Evolutionary conservation across 2,113 vertebrate genomes (phyloP), one percentile per base, ranked within the genome.

Genomic region (Pseudorectes ferrugineus): DNA sequence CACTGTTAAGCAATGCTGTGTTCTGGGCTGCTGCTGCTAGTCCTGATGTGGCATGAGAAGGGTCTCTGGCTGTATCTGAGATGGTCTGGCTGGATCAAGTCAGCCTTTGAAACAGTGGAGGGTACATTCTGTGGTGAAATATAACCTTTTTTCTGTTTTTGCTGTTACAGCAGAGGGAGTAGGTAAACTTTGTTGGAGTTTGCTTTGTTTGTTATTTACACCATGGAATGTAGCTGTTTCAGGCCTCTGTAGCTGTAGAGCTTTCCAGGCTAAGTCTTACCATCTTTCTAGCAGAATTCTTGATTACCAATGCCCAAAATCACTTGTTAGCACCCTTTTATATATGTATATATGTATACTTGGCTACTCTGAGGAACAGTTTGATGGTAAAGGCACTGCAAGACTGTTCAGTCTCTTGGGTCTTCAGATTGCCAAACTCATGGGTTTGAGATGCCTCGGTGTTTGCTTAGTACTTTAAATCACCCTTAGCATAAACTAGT

Each of bases 151-250:
- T n/a, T 57, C 54, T 57, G 35, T 2, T 67, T 65, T 40, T 77
- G 22, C 21, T 0, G 0, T n/a, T 65, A 20, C 31, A 92, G 9
- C 7, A 45, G 23, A 13, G 31, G 15, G 57, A 35, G 4, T 15
- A 71, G 10, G 20, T 18, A 28, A 84, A 42, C 6, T 33, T 29
- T 55, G 42, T 19, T 51, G 5, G 7, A 54, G 3, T 55, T 72
- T 58, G 29, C 3, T 42, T 45, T 68, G 11, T 31, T 75, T 70
- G 19, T 23, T 73, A 2, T 74, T 89, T 49, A 1, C 20, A 14
- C 35, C 18, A 2, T 35, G 25, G 28, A 25, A 11, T 26, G 5
- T 12, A 42, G 9, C 12, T 45, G 9, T 43, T 74, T 66, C 13
- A 81, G 25, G 7, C 8, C 5, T 54, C 42, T 45, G 4, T 14